These are phyloP conservation scores for Strix aluco DNA, from an alignment of 2,113 vertebrate genomes.

Conservation along the genomic window DNA sequence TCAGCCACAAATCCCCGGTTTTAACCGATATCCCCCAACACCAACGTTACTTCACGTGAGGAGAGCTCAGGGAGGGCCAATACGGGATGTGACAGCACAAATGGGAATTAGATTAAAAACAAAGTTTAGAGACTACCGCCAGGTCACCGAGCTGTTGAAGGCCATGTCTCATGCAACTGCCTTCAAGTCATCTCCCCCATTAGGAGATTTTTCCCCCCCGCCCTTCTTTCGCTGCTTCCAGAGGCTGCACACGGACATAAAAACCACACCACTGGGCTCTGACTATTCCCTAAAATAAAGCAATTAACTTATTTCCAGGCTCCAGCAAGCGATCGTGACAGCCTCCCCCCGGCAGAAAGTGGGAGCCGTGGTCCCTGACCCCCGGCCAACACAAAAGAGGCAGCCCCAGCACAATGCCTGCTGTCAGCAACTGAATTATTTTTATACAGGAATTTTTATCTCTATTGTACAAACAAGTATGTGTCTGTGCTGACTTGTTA, in stretches of 20 bases:
- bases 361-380: conserved; percentile 69
- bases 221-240: not conserved
- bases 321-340: conserved; percentile 78
- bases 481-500: conserved; percentile 86
- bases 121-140: conserved; percentile 66
- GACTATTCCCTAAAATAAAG: conserved; percentile 77
- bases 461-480: conserved; percentile 88
- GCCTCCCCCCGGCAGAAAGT: conserved; percentile 74
- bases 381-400: conserved; percentile 74
- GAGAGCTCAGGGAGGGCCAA: conserved; percentile 39
- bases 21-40: conserved; percentile 23
- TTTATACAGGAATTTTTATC: conserved; percentile 88
- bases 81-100: conserved; percentile 62
- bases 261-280: not conserved
- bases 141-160: conserved; percentile 48
- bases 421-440: conserved; percentile 87
- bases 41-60: conserved; percentile 43
- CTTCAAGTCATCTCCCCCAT: conserved; percentile 37
- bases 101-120: conserved; percentile 66
- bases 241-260: not conserved
- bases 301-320: conserved; percentile 89
- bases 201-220: not conserved
- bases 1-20: conserved; percentile 24
- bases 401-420: conserved; percentile 78
- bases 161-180: conserved; percentile 61